Percentiles rank a stretch among this genome's conserved stretches.
These are phyloP conservation scores for Isaurus tuberculatus DNA, from an alignment of 92 coral and sea anemone species.

Conservation along the genomic window DNA sequence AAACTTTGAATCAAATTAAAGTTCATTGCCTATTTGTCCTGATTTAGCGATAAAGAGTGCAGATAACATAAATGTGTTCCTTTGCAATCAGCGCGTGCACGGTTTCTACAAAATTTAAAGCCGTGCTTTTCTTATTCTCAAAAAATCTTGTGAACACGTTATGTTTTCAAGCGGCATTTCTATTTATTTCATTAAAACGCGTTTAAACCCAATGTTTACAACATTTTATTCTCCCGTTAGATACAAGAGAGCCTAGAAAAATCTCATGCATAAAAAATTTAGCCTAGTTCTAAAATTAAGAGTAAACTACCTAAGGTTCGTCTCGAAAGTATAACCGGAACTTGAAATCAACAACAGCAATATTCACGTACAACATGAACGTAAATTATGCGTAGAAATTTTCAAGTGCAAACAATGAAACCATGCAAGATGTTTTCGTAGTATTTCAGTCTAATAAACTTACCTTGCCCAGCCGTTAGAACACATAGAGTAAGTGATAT, in stretches of 20 bases:
- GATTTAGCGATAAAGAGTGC: not conserved
- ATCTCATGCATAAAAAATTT: not conserved
- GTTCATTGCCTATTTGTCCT: not conserved
- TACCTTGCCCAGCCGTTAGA: constrained; percentile 15
- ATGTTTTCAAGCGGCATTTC: too few species aligned
- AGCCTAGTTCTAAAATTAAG: not conserved
- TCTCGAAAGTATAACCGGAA: constrained; percentile 17
- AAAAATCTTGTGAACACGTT: not conserved
- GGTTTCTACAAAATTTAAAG: not conserved
- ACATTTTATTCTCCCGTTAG: not conserved
- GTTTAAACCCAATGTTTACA: not conserved
- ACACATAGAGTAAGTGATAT: not conserved
- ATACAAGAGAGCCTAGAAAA: not conserved
- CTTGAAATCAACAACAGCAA: constrained; percentile 17
- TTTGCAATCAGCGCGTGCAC: not conserved
- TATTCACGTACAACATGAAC: not conserved
- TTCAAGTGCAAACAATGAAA: not conserved
- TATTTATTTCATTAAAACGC: not conserved
- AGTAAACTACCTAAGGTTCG: not conserved
- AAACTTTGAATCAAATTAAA: not conserved
- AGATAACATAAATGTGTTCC: not conserved
- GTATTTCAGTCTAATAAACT: not conserved
- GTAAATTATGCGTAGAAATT: not conserved
- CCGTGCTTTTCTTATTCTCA: not conserved
- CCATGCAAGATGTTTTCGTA: not conserved